Conservation (phyloP, 2,797 vertebrate genomes). For the Coranthus polyacanthus region DNA sequence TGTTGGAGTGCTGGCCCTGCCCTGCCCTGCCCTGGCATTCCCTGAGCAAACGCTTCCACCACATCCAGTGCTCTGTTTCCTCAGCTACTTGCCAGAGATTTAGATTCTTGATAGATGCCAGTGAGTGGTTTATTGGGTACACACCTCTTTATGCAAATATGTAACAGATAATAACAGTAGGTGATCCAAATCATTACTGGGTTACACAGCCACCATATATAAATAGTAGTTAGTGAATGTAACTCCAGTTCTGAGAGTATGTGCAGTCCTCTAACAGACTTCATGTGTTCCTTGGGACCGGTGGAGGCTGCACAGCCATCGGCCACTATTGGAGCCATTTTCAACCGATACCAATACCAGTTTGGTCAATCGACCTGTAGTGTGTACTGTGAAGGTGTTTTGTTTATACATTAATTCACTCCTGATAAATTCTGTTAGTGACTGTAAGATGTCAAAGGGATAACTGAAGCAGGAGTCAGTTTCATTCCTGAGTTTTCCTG, state of each 20-base stretch:
- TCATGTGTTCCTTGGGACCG: no score
- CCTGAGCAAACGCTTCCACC: constrained; percentile 9
- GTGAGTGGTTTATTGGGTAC: background rate
- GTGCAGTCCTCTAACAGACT: no score
- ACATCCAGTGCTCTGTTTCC: constrained; percentile 1
- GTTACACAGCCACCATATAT: no score
- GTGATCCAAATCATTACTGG: no score
- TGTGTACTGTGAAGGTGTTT: background rate
- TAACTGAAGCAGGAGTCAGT: background rate
- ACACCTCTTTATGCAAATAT: background rate
- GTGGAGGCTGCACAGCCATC: no score
- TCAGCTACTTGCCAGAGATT: background rate
- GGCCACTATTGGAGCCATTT: no score
- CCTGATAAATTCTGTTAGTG: background rate
- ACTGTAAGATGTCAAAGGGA: constrained; percentile 9
- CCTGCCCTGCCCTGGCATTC: constrained; percentile 20
- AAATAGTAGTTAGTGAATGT: no score
- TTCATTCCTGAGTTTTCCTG: constrained; percentile 20
- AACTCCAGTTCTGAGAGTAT: no score
- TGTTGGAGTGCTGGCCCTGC: constrained; percentile 12
- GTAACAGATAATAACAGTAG: no score
- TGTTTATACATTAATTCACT: background rate
- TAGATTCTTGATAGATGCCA: background rate
- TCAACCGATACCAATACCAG: no score
- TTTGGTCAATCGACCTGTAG: no score